Evolutionary conservation across 2,113 vertebrate genomes (phyloP), one percentile per base, ranked within the genome.

Genomic region (Oenanthe oenanthe): DNA sequence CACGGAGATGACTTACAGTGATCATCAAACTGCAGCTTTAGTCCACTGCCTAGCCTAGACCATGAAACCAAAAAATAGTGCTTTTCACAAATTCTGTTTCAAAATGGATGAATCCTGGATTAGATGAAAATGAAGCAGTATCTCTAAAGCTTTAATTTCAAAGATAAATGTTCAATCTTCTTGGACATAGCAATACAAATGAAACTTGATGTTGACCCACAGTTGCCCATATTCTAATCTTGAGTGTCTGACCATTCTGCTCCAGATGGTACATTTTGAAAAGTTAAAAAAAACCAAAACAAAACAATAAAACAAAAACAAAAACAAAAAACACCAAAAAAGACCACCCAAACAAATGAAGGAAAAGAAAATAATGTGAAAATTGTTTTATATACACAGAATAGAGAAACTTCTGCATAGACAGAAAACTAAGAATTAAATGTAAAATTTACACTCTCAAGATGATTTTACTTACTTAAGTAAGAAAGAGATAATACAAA

Each of bases 21-120:
- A 91, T 78, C 28, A 86, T 67, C 65, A 67, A n/a, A 60, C 68
- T 71, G 68, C 60, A 87, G 51, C n/a, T 72, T 81, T 78, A 81
- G 79, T 53, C 25, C 53, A 87, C 31, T 68, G 77, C 47, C 48
- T 60, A 60, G 25, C 26, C 53, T 61, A 38, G 53, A 85, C 29
- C 50, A 87, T 4, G 29, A 68, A 87, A 95, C 45, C 26, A 51
- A 89, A 61, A 0, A 68, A 13, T 28, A 47, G 4, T 6, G 21
- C n/a, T 89, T 84, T 81, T 63, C 34, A 65, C 25, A 43, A 58
- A 60, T 68, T 75, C 42, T 57, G 1, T 79, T 89, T 76, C 58
- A 70, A 61, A 81, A 91, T 61, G 54, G 36, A 63, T 58, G 50
- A 67, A 78, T 22, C 17, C 47, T 36, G 17, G 19, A 87, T 20